phyloP scores from a whole-genome alignment of 1,140 invertebrate species.

The Lasioglossum albipes region DNA sequence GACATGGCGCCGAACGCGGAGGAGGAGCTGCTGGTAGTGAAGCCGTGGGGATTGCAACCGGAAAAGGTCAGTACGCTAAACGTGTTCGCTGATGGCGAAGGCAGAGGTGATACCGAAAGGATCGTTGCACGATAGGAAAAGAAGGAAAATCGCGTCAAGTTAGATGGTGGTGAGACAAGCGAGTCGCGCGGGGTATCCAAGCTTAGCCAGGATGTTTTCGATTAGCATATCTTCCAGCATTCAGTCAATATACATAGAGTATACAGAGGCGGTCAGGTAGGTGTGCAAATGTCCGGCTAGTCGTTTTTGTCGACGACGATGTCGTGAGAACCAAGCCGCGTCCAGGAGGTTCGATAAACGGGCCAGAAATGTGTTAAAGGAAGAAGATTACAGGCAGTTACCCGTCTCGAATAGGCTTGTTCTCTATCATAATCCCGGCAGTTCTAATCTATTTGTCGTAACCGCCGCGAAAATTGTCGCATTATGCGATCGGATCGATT shows the following conservation, averaged over 20 bases:
- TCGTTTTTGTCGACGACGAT: conserved; percentile 44
- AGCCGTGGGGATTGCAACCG: conserved; percentile 75
- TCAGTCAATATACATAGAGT: conserved; percentile 51
- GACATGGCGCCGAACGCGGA: conserved; percentile 80
- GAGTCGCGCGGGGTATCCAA: neutral
- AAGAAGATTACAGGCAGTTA: conserved; percentile 25
- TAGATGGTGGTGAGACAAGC: conserved; percentile 1
- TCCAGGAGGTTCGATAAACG: conserved; percentile 11
- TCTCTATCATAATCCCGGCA: conserved; percentile 22
- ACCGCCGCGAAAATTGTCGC: conserved; percentile 6
- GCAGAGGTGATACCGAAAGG: neutral
- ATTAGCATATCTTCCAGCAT: conserved; percentile 70
- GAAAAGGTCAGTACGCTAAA: conserved; percentile 71
- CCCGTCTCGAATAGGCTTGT: neutral
- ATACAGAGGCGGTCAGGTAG: conserved; percentile 28
- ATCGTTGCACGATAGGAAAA: neutral
- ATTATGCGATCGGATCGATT: neutral
- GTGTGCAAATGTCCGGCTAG: conserved; percentile 29
- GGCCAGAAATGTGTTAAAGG: conserved; percentile 40
- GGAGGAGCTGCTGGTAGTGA: conserved; percentile 76
- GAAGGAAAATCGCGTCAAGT: conserved; percentile 26
- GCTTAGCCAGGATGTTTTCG: conserved; percentile 66
- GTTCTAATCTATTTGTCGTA: conserved; percentile 23
- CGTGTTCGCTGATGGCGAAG: neutral
- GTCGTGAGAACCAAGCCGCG: conserved; percentile 59